These are phyloP conservation scores for Danio kyathit DNA, from an alignment of 2,797 vertebrate species.

Conservation along the genomic window DNA sequence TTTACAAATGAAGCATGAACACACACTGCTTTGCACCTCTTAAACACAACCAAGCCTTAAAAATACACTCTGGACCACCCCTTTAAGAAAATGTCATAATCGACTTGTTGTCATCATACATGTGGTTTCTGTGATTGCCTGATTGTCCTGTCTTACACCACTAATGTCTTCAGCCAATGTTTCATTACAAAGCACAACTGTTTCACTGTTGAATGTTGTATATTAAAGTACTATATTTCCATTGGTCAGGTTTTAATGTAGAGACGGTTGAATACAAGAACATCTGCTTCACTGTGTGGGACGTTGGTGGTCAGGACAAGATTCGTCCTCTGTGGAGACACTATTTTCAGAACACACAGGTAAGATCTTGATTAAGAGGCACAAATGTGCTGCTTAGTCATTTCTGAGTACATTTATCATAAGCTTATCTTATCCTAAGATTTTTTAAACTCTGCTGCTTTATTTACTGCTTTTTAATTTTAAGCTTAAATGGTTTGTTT, in stretches of 20 bases:
- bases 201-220: background rate
- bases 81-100: background rate
- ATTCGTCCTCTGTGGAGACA: constrained; percentile 94
- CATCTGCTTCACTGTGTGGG: constrained; percentile 96
- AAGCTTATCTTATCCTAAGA: background rate
- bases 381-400: background rate
- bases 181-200: constrained; percentile 7
- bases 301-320: constrained; percentile 94
- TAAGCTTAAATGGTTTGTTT: background rate
- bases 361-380: constrained; percentile 47
- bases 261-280: constrained; percentile 95
- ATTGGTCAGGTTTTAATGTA: constrained; percentile 88
- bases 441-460: too few relatives aligned
- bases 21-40: too few relatives aligned
- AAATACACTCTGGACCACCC: too few relatives aligned
- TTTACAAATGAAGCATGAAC: too few relatives aligned
- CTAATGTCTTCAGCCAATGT: background rate
- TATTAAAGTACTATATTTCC: background rate
- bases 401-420: background rate
- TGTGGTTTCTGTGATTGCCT: constrained; percentile 5
- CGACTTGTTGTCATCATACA: background rate
- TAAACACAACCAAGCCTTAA: too few relatives aligned
- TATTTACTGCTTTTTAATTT: background rate
- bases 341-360: constrained; percentile 96
- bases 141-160: constrained; percentile 10